phyloP scores from a whole-genome alignment of 1,140 invertebrate species.

The Papilio helenus region DNA sequence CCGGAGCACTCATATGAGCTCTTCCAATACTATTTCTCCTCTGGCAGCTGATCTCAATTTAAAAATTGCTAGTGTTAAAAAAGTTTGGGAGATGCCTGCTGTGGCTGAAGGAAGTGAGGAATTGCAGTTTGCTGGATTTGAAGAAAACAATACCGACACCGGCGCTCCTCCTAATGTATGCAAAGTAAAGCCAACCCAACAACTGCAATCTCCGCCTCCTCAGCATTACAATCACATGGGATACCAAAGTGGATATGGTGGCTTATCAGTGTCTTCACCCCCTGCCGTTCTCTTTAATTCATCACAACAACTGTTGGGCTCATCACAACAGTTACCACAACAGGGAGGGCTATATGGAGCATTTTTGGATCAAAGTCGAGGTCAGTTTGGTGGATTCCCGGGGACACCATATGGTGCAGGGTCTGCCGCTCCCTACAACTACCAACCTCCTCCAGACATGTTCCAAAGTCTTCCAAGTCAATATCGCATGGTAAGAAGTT shows the following conservation, averaged over 20 bases:
- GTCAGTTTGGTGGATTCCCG: constrained; percentile 79
- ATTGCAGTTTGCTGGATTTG: constrained; percentile 74
- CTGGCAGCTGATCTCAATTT: constrained; percentile 92
- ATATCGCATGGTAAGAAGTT: constrained; percentile 86
- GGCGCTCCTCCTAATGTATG: constrained; percentile 79
- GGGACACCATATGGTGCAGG: constrained; percentile 79
- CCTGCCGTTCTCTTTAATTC: constrained; percentile 91
- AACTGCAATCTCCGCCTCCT: constrained; percentile 84
- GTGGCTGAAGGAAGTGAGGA: constrained; percentile 84
- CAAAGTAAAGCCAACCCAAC: constrained; percentile 82
- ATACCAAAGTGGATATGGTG: constrained; percentile 84
- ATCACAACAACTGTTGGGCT: constrained; percentile 86
- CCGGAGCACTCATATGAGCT: constrained; percentile 85
- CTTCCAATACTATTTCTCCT: constrained; percentile 80
- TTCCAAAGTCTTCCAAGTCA: constrained; percentile 91
- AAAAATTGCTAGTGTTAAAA: constrained; percentile 97
- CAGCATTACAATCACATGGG: constrained; percentile 82
- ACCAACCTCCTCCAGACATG: constrained; percentile 88
- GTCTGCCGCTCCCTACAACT: constrained; percentile 81
- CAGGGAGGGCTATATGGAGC: constrained; percentile 88
- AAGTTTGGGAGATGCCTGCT: constrained; percentile 91
- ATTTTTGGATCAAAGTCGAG: constrained; percentile 78
- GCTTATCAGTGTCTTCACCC: constrained; percentile 91
- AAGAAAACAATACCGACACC: constrained; percentile 71
- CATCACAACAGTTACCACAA: constrained; percentile 87